phyloP scores from a whole-genome alignment of 2,888 invertebrate species.

The Himalopsyche japonica region DNA sequence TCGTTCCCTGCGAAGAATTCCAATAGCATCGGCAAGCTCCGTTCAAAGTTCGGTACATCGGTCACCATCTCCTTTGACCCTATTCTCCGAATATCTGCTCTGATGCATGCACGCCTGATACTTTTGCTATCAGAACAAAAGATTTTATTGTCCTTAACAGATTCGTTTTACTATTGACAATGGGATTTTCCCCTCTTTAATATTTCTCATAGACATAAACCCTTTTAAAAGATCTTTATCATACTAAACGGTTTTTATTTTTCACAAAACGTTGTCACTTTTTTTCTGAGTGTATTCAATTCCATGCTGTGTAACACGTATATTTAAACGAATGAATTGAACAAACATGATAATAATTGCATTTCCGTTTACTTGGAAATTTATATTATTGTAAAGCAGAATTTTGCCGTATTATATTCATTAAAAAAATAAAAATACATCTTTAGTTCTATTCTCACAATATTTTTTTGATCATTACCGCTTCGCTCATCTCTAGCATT shows the following conservation, averaged over 20 bases:
- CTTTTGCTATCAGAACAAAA: conserved; percentile 3
- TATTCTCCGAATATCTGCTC: not conserved
- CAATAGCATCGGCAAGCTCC: conserved; percentile 29
- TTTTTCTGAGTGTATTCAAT: too few relatives aligned
- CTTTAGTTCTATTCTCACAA: too few relatives aligned
- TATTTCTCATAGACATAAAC: not conserved
- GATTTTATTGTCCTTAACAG: not conserved
- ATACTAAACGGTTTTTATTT: not conserved
- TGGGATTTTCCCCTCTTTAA: not conserved
- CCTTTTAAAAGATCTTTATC: not conserved
- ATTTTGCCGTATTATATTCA: too few relatives aligned
- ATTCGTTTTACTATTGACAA: not conserved
- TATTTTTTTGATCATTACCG: too few relatives aligned
- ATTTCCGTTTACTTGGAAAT: too few relatives aligned
- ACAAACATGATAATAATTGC: too few relatives aligned
- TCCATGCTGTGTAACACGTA: too few relatives aligned
- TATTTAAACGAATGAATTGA: too few relatives aligned
- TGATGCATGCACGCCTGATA: conserved; percentile 13
- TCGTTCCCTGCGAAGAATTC: conserved; percentile 31
- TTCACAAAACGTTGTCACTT: too few relatives aligned
- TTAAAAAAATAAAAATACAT: too few relatives aligned
- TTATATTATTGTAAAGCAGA: too few relatives aligned
- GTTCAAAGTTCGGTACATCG: conserved; percentile 33
- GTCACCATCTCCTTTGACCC: conserved; percentile 31
- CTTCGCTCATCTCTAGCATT: too few relatives aligned